A percentile compares a stretch with the other conserved stretches of the same genome.
Conservation (phyloP, 2,113 vertebrate species). For the Cynopterus brachyotis region DNA sequence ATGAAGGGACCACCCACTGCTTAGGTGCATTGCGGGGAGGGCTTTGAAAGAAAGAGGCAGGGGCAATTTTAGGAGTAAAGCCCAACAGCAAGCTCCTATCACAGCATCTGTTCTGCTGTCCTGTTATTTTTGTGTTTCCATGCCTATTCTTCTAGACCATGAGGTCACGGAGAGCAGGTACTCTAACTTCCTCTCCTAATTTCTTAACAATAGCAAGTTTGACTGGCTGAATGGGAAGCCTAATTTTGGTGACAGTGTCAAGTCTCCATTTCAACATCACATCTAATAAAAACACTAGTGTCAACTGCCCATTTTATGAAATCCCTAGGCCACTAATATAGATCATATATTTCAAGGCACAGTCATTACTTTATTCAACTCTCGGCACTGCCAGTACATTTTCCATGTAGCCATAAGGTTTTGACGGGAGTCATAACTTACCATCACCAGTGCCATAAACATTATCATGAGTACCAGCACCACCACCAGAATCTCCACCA, state of each 20-base stretch:
- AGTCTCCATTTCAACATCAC: neutral
- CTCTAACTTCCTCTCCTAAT: neutral
- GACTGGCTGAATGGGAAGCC: neutral
- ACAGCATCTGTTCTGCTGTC: neutral
- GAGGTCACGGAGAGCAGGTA: neutral
- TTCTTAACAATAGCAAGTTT: neutral
- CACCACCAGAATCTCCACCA: neutral
- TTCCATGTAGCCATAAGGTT: neutral
- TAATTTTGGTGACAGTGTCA: neutral
- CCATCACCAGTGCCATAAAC: neutral
- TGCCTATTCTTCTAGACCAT: neutral
- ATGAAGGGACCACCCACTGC: neutral
- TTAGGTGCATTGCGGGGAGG: neutral
- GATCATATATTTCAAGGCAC: neutral
- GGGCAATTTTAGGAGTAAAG: neutral
- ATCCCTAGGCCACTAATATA: neutral
- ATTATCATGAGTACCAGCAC: neutral
- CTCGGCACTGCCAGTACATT: neutral
- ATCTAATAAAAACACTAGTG: neutral
- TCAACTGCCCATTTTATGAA: neutral
- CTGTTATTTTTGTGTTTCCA: neutral
- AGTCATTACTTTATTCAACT: neutral
- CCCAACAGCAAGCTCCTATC: neutral
- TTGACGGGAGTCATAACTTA: neutral
- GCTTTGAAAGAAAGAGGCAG: neutral